Evolutionary conservation across 2,113 vertebrate species (phyloP).

Genomic region (Grallaria varia): DNA sequence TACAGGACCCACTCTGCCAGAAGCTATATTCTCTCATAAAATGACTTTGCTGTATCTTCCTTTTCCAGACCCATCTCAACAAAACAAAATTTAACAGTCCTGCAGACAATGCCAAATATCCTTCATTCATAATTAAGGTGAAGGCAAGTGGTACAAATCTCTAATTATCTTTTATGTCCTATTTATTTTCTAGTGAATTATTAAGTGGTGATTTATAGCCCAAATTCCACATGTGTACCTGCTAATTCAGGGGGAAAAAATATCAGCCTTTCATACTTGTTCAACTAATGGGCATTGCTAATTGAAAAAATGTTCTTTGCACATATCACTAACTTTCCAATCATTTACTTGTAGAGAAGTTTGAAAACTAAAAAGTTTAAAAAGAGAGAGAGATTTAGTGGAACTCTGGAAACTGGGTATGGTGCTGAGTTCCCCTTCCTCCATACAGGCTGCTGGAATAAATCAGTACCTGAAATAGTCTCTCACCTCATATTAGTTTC

Average conservation of each 20-base stretch:
- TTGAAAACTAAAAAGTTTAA: constrained; percentile 11
- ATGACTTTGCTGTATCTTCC: constrained; percentile 41
- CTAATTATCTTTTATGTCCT: constrained; percentile 69
- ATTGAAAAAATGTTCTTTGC: constrained; percentile 67
- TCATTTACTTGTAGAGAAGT: constrained; percentile 54
- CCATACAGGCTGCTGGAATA: background rate
- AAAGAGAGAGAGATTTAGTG: background rate
- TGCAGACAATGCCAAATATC: constrained; percentile 52
- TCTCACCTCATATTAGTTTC: background rate
- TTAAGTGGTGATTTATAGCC: constrained; percentile 65
- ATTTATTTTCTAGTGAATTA: constrained; percentile 73
- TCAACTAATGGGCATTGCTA: constrained; percentile 61
- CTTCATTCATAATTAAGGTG: constrained; percentile 69
- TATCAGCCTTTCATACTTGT: constrained; percentile 50
- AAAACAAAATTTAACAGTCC: constrained; percentile 53
- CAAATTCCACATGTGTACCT: constrained; percentile 62
- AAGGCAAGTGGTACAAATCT: constrained; percentile 68
- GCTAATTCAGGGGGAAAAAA: constrained; percentile 62
- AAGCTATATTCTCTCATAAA: constrained; percentile 48
- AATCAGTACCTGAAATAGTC: background rate
- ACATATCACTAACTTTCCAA: constrained; percentile 61
- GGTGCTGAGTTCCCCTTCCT: background rate
- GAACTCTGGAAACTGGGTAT: background rate
- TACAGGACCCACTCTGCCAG: constrained; percentile 41
- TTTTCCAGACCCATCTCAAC: constrained; percentile 47